phyloP scores from a whole-genome alignment of 2,888 invertebrate genomes.

The Cremastinae sp. region DNA sequence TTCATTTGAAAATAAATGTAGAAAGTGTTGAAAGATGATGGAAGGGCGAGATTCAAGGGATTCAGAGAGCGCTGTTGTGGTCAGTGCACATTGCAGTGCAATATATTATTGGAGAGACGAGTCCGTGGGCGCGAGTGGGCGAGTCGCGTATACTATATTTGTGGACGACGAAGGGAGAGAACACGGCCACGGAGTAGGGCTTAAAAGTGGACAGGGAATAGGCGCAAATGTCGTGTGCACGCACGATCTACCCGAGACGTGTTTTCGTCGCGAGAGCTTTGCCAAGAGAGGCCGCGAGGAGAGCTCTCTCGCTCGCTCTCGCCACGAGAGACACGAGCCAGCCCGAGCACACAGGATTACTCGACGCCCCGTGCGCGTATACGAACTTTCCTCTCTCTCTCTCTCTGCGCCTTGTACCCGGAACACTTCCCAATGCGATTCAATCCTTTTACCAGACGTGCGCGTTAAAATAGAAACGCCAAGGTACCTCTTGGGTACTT shows the following conservation, averaged over 20 bases:
- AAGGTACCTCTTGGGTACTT: too few species aligned
- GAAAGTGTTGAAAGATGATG: too few species aligned
- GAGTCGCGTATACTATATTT: background rate
- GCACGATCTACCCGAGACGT: constrained; percentile 61
- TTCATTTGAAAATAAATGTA: too few species aligned
- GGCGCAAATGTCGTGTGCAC: constrained; percentile 61
- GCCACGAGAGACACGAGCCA: background rate
- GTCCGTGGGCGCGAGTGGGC: background rate
- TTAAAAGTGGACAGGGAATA: constrained; percentile 34
- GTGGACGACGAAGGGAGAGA: background rate
- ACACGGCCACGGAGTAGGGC: background rate
- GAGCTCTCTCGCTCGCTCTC: constrained; percentile 18
- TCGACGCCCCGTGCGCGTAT: too few species aligned
- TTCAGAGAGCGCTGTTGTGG: background rate
- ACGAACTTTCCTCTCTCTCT: constrained; percentile 1
- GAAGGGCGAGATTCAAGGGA: too few species aligned
- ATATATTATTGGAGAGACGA: constrained; percentile 29
- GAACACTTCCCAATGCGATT: too few species aligned
- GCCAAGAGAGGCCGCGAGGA: constrained; percentile 57
- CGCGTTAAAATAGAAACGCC: too few species aligned
- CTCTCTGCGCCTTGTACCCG: too few species aligned
- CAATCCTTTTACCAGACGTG: too few species aligned
- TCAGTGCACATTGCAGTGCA: constrained; percentile 2
- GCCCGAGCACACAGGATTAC: background rate
- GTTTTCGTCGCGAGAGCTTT: constrained; percentile 59